Conservation (phyloP, 2,888 invertebrate species). For the Ophion ellenae region DNA sequence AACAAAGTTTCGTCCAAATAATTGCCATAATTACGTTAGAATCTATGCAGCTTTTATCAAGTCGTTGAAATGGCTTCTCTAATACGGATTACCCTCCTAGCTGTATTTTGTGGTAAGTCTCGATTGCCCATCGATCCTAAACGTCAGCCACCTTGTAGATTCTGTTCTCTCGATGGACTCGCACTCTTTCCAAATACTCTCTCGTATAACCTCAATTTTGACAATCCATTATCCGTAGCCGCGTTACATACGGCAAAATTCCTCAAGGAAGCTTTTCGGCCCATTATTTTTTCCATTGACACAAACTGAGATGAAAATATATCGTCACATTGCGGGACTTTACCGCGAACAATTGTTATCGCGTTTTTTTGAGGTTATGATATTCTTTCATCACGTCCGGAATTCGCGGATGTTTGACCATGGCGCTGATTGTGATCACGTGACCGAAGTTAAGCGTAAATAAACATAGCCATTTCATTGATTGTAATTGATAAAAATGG, state of each 20-base stretch:
- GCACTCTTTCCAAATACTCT: neutral
- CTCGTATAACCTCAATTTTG: slow-evolving; percentile 65
- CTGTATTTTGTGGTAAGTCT: slow-evolving; percentile 78
- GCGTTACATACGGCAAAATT: neutral
- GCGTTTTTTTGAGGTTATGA: slow-evolving; percentile 8
- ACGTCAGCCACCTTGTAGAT: neutral
- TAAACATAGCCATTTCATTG: neutral
- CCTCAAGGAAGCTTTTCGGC: neutral
- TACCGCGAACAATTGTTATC: neutral
- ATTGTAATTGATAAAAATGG: neutral
- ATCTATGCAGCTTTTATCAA: slow-evolving; percentile 55
- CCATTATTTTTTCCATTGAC: neutral
- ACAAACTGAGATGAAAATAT: neutral
- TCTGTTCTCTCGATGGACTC: neutral
- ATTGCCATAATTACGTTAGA: slow-evolving; percentile 37
- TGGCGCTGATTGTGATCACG: slow-evolving; percentile 7
- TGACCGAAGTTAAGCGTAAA: neutral
- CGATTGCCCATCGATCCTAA: slow-evolving; percentile 4
- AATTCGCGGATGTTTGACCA: neutral
- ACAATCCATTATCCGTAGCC: neutral
- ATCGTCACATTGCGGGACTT: neutral
- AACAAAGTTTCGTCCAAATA: slow-evolving; percentile 41
- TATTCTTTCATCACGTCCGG: neutral
- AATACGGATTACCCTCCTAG: slow-evolving; percentile 74
- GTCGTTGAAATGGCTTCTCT: slow-evolving; percentile 77